Evolutionary conservation across 2,113 vertebrate species (phyloP).

Genomic region (Platycercus adscitus): DNA sequence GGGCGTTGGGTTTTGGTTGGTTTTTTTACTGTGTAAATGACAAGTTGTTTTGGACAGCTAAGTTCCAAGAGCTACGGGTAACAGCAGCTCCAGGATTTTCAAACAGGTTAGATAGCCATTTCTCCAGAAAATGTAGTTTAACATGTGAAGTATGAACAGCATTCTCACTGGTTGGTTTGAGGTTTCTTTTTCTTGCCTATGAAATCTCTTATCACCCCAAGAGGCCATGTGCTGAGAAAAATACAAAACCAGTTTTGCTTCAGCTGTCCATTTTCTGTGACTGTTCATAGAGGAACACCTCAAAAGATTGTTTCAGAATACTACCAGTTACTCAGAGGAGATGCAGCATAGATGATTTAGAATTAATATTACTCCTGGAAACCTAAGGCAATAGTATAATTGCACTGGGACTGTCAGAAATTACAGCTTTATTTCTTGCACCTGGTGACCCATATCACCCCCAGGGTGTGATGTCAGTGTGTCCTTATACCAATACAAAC

Average conservation of each 20-base stretch:
- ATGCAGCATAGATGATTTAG: background rate
- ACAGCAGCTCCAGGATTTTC: background rate
- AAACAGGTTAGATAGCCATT: background rate
- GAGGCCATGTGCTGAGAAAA: background rate
- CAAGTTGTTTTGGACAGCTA: background rate
- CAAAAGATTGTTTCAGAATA: background rate
- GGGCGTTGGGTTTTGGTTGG: no score
- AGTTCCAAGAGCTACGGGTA: background rate
- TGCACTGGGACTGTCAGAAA: background rate
- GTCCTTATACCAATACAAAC: background rate
- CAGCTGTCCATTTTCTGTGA: background rate
- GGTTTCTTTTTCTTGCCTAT: background rate
- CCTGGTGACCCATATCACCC: background rate
- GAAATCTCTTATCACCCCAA: background rate
- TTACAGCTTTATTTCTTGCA: background rate
- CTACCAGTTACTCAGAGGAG: background rate
- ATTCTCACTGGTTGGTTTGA: background rate
- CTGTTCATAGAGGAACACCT: background rate
- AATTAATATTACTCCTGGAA: background rate
- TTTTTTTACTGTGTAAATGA: background rate
- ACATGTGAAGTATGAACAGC: background rate
- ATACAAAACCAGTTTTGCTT: background rate
- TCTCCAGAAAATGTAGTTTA: background rate
- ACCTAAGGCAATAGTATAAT: background rate
- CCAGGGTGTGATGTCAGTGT: background rate